phyloP scores from a whole-genome alignment of 2,888 invertebrate genomes.

The Acleris emargana region DNA sequence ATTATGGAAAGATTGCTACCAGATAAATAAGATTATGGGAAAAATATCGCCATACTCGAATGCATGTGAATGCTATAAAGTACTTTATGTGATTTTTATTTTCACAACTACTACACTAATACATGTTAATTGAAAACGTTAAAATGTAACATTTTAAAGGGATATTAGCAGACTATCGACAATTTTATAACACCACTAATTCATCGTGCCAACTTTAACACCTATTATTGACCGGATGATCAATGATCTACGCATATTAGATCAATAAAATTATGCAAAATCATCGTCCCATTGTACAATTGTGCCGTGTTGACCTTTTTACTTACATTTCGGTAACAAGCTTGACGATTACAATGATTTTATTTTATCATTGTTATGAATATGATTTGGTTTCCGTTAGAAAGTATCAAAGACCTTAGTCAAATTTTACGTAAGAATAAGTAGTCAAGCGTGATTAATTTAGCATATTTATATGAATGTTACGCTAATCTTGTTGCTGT shows the following conservation, averaged over 20 bases:
- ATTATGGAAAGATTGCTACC: too few species aligned
- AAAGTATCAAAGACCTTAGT: neutral
- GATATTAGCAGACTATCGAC: neutral
- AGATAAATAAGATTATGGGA: too few species aligned
- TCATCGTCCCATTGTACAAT: slow-evolving; percentile 73
- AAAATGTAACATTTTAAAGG: too few species aligned
- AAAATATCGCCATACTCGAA: too few species aligned
- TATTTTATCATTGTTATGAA: slow-evolving; percentile 12
- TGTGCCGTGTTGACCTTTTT: slow-evolving; percentile 73
- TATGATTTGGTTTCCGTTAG: slow-evolving; percentile 6
- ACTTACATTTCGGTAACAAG: slow-evolving; percentile 55
- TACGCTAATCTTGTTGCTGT: too few species aligned
- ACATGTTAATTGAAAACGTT: too few species aligned
- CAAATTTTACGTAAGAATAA: neutral
- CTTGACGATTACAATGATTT: slow-evolving; percentile 30
- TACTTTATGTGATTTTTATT: too few species aligned
- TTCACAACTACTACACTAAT: too few species aligned
- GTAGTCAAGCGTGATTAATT: too few species aligned
- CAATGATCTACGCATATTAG: slow-evolving; percentile 78
- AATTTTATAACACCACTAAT: slow-evolving; percentile 49
- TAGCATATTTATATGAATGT: too few species aligned
- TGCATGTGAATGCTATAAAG: too few species aligned
- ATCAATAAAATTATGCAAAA: slow-evolving; percentile 82
- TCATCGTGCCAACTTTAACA: slow-evolving; percentile 65
- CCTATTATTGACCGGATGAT: slow-evolving; percentile 77